phyloP scores from a whole-genome alignment of 2,888 invertebrate genomes.

The Protodeltote pygarga region DNA sequence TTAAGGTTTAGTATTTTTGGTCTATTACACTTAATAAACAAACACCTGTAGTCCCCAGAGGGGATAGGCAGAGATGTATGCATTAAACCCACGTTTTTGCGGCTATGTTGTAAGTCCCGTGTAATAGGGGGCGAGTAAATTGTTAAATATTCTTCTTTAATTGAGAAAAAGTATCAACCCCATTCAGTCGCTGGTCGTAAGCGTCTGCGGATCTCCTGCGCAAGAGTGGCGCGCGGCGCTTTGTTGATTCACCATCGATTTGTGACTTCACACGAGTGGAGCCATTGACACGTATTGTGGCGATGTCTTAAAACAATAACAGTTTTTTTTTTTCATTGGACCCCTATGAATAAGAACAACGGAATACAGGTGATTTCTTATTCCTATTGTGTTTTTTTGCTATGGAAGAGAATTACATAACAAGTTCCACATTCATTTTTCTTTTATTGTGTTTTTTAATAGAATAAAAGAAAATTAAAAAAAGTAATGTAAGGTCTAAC shows the following conservation, averaged over 20 bases:
- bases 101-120: no score
- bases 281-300: constrained; percentile 49
- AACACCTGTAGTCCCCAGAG: no score
- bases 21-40: no score
- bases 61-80: no score
- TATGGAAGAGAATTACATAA: background rate
- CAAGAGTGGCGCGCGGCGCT: constrained; percentile 58
- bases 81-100: no score
- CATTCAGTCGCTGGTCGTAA: constrained; percentile 8
- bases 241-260: constrained; percentile 61
- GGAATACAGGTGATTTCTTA: constrained; percentile 1
- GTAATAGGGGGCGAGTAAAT: no score
- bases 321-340: constrained; percentile 9
- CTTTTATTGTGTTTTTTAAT: background rate
- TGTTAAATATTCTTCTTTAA: background rate
- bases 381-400: background rate
- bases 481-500: no score
- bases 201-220: constrained; percentile 42
- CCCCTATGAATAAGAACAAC: background rate
- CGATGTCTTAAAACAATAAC: constrained; percentile 32
- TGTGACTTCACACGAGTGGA: constrained; percentile 60
- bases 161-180: constrained; percentile 42
- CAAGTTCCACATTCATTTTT: no score
- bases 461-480: no score
- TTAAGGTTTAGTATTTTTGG: no score